These are phyloP conservation scores for Casuarius casuarius DNA, from an alignment of 2,113 vertebrate species.

Conservation along the genomic window DNA sequence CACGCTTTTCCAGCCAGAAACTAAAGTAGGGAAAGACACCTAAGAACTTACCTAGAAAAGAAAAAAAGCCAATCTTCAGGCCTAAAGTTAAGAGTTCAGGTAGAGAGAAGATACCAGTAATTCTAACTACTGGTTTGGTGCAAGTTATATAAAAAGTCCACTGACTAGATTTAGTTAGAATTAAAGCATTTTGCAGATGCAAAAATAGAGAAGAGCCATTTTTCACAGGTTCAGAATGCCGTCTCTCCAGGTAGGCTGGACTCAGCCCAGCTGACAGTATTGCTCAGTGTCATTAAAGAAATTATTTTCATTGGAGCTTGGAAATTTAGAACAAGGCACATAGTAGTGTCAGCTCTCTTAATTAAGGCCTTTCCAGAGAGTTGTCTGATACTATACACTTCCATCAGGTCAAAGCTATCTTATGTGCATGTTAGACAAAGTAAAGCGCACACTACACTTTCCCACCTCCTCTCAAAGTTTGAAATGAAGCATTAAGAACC, in stretches of 20 bases:
- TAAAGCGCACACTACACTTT: conserved; percentile 18
- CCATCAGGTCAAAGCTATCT: conserved; percentile 36
- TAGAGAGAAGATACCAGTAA: background rate
- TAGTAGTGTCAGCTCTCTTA: background rate
- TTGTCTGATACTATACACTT: conserved; percentile 24
- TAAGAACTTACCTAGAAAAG: background rate
- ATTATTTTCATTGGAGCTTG: background rate
- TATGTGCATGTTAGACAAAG: background rate
- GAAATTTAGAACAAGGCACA: conserved; percentile 26
- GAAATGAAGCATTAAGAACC: conserved; percentile 72
- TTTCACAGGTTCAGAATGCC: background rate
- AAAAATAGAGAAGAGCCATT: background rate
- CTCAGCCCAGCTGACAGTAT: background rate
- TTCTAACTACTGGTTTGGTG: background rate
- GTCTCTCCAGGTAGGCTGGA: background rate
- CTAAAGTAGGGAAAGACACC: background rate
- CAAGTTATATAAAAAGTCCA: background rate
- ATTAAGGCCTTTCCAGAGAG: conserved; percentile 5
- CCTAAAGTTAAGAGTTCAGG: background rate
- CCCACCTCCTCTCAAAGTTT: conserved; percentile 53
- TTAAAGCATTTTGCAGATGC: background rate
- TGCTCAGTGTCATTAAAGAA: background rate
- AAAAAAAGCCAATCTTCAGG: background rate
- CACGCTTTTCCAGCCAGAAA: background rate
- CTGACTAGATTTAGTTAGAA: background rate